Percentiles rank a stretch among this genome's conserved stretches.
phyloP scores from a whole-genome alignment of 2,888 invertebrate genomes.

The Amphiduros pacificus region DNA sequence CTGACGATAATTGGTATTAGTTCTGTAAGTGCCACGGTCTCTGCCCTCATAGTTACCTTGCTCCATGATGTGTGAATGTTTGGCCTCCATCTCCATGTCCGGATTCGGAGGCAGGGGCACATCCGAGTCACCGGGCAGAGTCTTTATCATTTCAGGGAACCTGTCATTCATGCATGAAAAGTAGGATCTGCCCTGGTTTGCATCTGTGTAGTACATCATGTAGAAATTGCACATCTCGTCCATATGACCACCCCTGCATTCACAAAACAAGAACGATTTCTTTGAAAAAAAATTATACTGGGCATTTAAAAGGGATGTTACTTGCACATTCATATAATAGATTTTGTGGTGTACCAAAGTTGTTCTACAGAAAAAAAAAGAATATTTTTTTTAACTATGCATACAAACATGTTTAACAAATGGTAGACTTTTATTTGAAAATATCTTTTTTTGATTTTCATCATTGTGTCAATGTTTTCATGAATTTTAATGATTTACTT shows the following conservation, averaged over 20 bases:
- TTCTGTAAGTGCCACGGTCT: neutral
- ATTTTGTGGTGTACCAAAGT: neutral
- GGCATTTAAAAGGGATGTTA: neutral
- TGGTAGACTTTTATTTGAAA: too few relatives aligned
- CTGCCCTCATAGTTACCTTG: neutral
- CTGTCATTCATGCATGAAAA: slow-evolving; percentile 39
- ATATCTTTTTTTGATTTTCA: too few relatives aligned
- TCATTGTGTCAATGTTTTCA: too few relatives aligned
- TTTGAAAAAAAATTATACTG: neutral
- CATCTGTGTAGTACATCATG: slow-evolving; percentile 58
- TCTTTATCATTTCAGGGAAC: slow-evolving; percentile 36
- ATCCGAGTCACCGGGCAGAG: slow-evolving; percentile 58
- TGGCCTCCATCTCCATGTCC: slow-evolving; percentile 44
- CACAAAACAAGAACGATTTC: neutral
- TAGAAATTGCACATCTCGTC: slow-evolving; percentile 62
- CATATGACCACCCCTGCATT: slow-evolving; percentile 45
- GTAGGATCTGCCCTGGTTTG: slow-evolving; percentile 26
- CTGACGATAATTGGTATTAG: neutral
- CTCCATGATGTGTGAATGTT: slow-evolving; percentile 15
- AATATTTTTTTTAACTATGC: too few relatives aligned
- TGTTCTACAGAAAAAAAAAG: too few relatives aligned
- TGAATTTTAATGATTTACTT: too few relatives aligned
- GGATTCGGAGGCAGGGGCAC: slow-evolving; percentile 63
- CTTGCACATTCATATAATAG: neutral
- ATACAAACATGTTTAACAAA: too few relatives aligned